A percentile compares a stretch with the other conserved stretches of the same genome.
These are phyloP conservation scores for Muscicapa adusta DNA, from an alignment of 2,113 vertebrate species.

Conservation along the genomic window DNA sequence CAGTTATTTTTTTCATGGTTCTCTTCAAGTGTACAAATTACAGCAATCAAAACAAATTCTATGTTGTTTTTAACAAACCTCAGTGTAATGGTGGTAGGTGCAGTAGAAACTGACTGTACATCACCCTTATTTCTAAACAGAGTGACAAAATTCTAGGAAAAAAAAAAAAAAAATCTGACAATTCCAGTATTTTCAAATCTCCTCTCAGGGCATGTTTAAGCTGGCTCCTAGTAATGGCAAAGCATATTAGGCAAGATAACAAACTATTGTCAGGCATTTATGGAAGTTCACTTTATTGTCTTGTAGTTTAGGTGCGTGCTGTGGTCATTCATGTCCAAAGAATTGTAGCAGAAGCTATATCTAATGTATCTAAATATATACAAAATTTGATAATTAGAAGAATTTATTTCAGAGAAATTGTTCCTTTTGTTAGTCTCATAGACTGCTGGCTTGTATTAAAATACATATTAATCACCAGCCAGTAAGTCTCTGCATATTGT, in stretches of 20 bases:
- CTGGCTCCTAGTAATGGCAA: neutral
- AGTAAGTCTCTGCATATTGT: neutral
- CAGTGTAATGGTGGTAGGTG: neutral
- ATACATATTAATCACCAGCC: neutral
- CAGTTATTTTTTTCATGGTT: neutral
- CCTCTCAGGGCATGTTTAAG: neutral
- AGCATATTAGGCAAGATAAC: neutral
- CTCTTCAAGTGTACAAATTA: neutral
- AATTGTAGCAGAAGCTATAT: neutral
- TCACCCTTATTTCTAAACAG: neutral
- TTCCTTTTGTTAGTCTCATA: neutral
- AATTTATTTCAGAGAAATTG: neutral
- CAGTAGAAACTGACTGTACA: neutral
- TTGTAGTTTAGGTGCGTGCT: neutral
- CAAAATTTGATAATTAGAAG: neutral
- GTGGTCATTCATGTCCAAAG: accelerated
- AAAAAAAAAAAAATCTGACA: neutral
- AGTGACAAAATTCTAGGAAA: neutral
- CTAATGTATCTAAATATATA: neutral
- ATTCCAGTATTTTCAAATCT: neutral
- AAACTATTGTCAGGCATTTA: neutral
- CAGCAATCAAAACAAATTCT: neutral
- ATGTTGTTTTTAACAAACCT: neutral
- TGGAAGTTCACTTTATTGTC: neutral
- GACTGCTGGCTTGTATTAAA: neutral